Base-by-base conservation (phyloP, 35 echinoderm and acorn worm genomes). In the Diadema setosum region DNA sequence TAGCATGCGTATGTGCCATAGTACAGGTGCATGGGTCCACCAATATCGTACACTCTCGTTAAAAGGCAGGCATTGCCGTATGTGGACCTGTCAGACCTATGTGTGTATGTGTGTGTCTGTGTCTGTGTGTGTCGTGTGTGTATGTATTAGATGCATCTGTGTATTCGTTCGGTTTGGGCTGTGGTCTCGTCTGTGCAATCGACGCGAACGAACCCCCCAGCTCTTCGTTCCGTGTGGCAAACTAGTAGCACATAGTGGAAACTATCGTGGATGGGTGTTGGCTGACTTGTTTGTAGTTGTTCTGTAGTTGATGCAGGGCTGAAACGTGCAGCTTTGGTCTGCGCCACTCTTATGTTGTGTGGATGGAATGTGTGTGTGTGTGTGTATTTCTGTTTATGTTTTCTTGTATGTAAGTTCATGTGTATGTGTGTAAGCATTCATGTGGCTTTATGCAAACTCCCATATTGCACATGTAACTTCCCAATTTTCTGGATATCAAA, bases 201-300 rank as follows among this genome's bases (percentile, higher is more conserved):
- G 73, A 78, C 39, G 35, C 44, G 39, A 78, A 78, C 73, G 73
- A 78, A 78, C 73, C 40, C 73, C n/a, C 73, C 39, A n/a, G 39
- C 73, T 78, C 21, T 78, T 78, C 31, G 39, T 78, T 34, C 73
- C 44, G 73, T 78, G 37, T 78, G 73, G 73, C 44, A 41, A 78
- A 78, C 73, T 78, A 78, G 73, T 78, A 78, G 73, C 73, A 78
- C 73, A 78, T 78, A 78, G 73, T 78, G 15, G 40, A n/a, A 78
- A 78, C 37, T 78, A 42, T 78, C 39, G 44, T 78, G 73, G 73
- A 42, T 43, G 73, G 73, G 73, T 78, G 73, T 78, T 78, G 73
- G 73, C 73, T 7, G 33, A 78, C 34, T 78, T 78, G 73, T 78
- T 78, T 43, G 73, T 78, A 78, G 73, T 78, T 78, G 35, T 78